phyloP scores from a whole-genome alignment of 1,140 invertebrate genomes.

The Lordiphosa collinella region DNA sequence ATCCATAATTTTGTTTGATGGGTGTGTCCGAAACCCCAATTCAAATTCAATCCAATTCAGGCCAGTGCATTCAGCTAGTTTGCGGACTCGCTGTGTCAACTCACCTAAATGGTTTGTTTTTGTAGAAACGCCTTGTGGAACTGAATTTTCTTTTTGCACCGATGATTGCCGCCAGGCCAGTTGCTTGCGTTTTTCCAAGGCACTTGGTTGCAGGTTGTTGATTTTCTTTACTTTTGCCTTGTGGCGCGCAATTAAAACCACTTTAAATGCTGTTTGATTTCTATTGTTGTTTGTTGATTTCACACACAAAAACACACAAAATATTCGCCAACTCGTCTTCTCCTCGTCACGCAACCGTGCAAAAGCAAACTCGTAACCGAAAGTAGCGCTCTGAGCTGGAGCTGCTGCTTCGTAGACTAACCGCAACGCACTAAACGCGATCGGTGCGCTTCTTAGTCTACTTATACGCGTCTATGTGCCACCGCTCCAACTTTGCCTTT shows the following conservation, averaged over 20 bases:
- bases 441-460: constrained; percentile 71
- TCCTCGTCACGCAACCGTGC: constrained; percentile 35
- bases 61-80: constrained; percentile 21
- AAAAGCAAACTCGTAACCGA: constrained; percentile 1
- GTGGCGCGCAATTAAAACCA: constrained; percentile 46
- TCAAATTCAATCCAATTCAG: constrained; percentile 12
- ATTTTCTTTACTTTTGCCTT: constrained; percentile 15
- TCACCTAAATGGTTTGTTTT: constrained; percentile 19
- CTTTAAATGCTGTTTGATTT: constrained; percentile 41
- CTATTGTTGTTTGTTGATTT: constrained; percentile 47
- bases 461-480: constrained; percentile 44
- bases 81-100: not conserved
- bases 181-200: constrained; percentile 10
- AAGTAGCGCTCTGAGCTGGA: constrained; percentile 3
- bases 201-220: constrained; percentile 15
- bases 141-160: constrained; percentile 4
- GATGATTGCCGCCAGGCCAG: constrained; percentile 13
- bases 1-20: constrained; percentile 6
- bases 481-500: not conserved
- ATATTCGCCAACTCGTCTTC: not conserved
- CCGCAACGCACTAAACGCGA: constrained; percentile 72
- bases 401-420: constrained; percentile 57
- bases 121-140: not conserved
- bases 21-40: constrained; percentile 27
- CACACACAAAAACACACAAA: constrained; percentile 22